Evolutionary conservation across 1,140 invertebrate species (phyloP).

Genomic region (Zelostemma sp.): DNA sequence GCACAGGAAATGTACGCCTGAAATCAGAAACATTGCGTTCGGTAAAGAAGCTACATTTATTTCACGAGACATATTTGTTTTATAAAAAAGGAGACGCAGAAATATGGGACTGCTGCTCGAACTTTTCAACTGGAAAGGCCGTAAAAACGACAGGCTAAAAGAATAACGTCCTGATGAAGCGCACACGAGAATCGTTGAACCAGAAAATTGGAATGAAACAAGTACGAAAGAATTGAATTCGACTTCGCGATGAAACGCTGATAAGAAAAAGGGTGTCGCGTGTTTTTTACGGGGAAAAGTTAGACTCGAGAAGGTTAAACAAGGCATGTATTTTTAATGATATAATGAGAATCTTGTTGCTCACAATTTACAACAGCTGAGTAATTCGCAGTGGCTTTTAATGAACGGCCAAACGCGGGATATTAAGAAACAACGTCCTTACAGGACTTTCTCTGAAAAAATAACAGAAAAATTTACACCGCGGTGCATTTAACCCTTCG

Average conservation of each 20-base stretch:
- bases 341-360: not conserved
- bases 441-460: conserved; percentile 4
- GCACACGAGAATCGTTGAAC: conserved; percentile 24
- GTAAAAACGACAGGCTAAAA: conserved; percentile 25
- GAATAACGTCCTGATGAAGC: conserved; percentile 21
- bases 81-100: conserved; percentile 8
- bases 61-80: no score
- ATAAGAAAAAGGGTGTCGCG: not conserved
- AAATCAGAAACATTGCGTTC: conserved; percentile 65
- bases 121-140: conserved; percentile 22
- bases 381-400: not conserved
- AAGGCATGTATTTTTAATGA: not conserved
- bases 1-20: conserved; percentile 95
- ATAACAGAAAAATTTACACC: conserved; percentile 11
- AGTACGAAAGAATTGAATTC: not conserved
- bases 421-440: conserved; percentile 5
- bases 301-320: not conserved
- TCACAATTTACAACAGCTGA: not conserved
- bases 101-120: conserved; percentile 18
- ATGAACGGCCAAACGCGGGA: not conserved
- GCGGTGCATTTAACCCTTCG: conserved; percentile 14
- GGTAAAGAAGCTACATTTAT: no score
- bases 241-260: not conserved
- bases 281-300: not conserved
- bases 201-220: conserved; percentile 25